Percentiles rank a stretch among this genome's conserved stretches.
Evolutionary conservation across 2,113 vertebrate species (phyloP).

Genomic region (Cichladusa arquata): DNA sequence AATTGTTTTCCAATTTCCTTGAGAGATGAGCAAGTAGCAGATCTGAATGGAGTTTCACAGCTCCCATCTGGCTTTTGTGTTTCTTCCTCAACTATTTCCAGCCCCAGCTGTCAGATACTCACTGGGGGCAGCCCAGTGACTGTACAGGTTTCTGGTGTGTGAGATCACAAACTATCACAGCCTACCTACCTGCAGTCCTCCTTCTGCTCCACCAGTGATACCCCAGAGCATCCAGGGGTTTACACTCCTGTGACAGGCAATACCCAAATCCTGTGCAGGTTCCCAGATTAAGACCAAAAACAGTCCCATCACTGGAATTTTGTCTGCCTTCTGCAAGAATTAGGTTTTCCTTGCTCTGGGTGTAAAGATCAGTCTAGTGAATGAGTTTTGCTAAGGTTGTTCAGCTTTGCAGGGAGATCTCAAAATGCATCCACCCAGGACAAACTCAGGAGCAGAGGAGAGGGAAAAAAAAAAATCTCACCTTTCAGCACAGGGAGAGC

Average conservation of each 20-base stretch:
- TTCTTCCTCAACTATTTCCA: background rate
- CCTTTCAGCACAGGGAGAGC: background rate
- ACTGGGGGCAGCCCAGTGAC: background rate
- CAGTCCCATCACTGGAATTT: background rate
- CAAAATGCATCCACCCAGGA: background rate
- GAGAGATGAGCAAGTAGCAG: background rate
- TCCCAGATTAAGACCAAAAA: background rate
- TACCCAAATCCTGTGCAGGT: background rate
- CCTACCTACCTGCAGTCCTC: background rate
- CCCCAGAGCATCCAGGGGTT: background rate
- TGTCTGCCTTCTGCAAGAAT: background rate
- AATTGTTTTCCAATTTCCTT: background rate
- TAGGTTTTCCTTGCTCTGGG: background rate
- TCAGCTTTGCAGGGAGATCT: background rate
- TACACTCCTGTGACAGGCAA: background rate
- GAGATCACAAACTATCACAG: background rate
- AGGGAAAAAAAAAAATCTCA: background rate
- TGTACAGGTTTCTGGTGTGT: rapidly evolving
- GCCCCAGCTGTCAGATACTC: background rate
- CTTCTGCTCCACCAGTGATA: background rate
- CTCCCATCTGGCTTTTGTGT: background rate
- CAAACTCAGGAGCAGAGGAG: background rate
- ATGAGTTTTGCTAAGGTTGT: background rate
- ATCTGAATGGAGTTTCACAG: background rate
- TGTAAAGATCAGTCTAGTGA: background rate